Evolutionary conservation across 1,140 invertebrate genomes (phyloP).

Genomic region (Microplitis mediator): DNA sequence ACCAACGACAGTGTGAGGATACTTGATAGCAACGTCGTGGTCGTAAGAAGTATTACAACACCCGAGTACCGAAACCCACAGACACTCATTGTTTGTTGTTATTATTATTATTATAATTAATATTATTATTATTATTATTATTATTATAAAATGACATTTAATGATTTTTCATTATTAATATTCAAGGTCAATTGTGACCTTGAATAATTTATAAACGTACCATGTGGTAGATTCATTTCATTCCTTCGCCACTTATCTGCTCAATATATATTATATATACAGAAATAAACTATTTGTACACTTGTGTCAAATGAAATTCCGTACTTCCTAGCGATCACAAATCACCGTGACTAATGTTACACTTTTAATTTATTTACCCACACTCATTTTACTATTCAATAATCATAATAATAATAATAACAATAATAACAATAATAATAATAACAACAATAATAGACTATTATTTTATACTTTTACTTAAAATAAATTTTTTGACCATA

Average conservation of each 20-base stretch:
- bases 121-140: too few relatives aligned
- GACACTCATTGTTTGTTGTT: not conserved
- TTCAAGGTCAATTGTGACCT: constrained; percentile 2
- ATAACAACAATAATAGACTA: too few relatives aligned
- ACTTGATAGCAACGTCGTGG: constrained; percentile 16
- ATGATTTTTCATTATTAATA: not conserved
- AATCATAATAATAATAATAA: not conserved
- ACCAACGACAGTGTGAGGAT: not conserved
- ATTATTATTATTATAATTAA: too few relatives aligned
- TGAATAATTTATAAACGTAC: not conserved
- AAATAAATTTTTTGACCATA: too few relatives aligned
- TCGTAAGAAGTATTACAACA: not conserved
- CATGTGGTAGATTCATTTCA: not conserved
- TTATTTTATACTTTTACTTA: too few relatives aligned
- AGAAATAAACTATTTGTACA: not conserved
- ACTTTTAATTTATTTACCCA: not conserved
- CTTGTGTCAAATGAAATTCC: constrained; percentile 1
- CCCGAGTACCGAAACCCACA: too few relatives aligned
- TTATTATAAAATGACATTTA: not conserved
- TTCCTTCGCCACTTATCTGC: not conserved
- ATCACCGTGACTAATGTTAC: not conserved
- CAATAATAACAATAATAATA: not conserved
- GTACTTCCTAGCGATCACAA: not conserved
- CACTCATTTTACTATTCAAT: not conserved
- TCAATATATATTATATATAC: not conserved